phyloP scores from a whole-genome alignment of 2,797 vertebrate species.

The Sebastes baramenuke region DNA sequence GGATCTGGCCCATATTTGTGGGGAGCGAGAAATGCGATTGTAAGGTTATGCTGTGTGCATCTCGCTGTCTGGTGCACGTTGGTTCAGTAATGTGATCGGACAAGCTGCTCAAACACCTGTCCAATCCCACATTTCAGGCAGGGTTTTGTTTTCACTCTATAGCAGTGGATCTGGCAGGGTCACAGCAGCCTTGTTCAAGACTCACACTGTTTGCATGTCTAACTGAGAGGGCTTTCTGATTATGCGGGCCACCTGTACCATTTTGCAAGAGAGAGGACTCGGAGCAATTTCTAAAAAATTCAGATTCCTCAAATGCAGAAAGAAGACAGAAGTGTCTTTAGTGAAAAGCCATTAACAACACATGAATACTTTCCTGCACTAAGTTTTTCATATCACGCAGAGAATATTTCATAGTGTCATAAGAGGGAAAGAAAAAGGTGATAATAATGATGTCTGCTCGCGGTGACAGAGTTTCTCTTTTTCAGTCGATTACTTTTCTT shows the following conservation, averaged over 20 bases:
- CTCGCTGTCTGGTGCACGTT: conserved; percentile 82
- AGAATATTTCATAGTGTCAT: conserved; percentile 47
- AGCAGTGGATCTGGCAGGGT: conserved; percentile 81
- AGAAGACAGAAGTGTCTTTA: not conserved
- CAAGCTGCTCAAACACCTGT: conserved; percentile 85
- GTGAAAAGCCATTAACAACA: conserved; percentile 41
- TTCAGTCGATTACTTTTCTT: conserved; percentile 62
- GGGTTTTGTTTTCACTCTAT: conserved; percentile 80
- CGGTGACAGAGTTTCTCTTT: conserved; percentile 55
- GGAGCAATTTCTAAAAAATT: conserved; percentile 48
- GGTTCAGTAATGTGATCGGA: conserved; percentile 85
- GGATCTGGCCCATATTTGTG: conserved; percentile 73
- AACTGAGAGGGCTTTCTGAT: conserved; percentile 73
- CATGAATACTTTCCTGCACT: conserved; percentile 15
- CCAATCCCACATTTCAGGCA: conserved; percentile 81
- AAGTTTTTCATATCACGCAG: conserved; percentile 40
- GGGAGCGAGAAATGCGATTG: conserved; percentile 84
- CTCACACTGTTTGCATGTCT: conserved; percentile 78
- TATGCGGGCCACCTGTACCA: conserved; percentile 76
- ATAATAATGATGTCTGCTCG: conserved; percentile 63
- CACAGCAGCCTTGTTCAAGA: conserved; percentile 79
- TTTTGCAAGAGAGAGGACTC: conserved; percentile 56
- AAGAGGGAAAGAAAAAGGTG: conserved; percentile 26
- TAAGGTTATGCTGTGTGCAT: conserved; percentile 86
- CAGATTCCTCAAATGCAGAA: conserved; percentile 22